Conservation (phyloP, 2,113 vertebrate species). For the Otocyon megalotis region DNA sequence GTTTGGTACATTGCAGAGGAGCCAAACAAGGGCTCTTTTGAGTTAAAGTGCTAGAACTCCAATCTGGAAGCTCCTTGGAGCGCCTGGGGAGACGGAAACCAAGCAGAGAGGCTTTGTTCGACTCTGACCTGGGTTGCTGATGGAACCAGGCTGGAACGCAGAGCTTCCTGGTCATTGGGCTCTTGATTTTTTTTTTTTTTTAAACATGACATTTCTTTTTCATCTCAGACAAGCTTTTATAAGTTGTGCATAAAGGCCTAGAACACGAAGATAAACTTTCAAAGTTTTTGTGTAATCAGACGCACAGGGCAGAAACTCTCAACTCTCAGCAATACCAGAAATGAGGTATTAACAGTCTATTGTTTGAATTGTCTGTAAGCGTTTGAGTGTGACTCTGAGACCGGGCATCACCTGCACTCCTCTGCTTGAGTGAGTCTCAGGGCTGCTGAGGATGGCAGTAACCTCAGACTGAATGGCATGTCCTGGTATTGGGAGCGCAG, state of each 20-base stretch:
- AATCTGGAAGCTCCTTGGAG: not conserved
- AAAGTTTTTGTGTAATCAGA: not conserved
- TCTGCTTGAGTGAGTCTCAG: not conserved
- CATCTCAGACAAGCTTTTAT: not conserved
- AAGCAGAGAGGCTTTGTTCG: not conserved
- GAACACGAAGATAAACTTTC: not conserved
- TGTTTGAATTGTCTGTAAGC: not conserved
- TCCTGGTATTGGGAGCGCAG: not conserved
- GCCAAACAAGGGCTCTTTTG: not conserved
- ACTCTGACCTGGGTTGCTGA: not conserved
- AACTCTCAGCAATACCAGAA: not conserved
- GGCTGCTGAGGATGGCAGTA: not conserved
- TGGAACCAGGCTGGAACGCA: not conserved
- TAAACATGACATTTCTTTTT: not conserved
- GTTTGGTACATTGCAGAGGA: accelerated
- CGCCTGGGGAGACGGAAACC: not conserved
- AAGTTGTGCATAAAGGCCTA: not conserved
- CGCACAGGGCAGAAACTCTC: not conserved
- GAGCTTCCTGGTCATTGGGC: not conserved
- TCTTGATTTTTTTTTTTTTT: not conserved
- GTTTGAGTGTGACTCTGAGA: not conserved
- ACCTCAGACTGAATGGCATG: not conserved
- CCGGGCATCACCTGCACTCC: accelerated
- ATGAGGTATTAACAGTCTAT: not conserved
- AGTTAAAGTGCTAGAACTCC: not conserved